Percentiles rank a stretch among this genome's conserved stretches.
These are phyloP conservation scores for Puffinus mauretanicus DNA, from an alignment of 2,113 vertebrate species.

Conservation along the genomic window DNA sequence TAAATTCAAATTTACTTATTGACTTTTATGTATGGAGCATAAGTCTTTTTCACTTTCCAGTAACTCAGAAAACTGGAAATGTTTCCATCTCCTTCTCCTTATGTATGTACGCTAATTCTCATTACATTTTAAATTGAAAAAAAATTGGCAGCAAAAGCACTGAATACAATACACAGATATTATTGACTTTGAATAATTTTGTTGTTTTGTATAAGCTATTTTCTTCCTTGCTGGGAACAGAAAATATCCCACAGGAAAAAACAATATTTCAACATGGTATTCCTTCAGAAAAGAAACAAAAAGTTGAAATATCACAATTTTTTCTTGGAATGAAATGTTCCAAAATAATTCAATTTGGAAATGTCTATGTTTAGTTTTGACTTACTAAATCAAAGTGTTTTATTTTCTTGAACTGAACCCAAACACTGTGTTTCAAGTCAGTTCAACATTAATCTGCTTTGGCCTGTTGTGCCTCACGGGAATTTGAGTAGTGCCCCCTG, in stretches of 20 bases:
- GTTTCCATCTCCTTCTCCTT: background rate
- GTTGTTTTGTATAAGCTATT: slow-evolving; percentile 6
- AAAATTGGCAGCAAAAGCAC: background rate
- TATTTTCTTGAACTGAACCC: slow-evolving; percentile 25
- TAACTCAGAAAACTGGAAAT: background rate
- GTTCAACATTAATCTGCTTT: background rate
- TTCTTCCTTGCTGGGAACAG: slow-evolving; percentile 30
- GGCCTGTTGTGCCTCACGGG: background rate
- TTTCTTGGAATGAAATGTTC: background rate
- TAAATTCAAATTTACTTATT: background rate
- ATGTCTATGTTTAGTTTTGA: slow-evolving; percentile 27
- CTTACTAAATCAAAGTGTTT: slow-evolving; percentile 30
- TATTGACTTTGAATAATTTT: slow-evolving; percentile 15
- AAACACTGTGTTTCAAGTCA: background rate
- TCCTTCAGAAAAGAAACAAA: slow-evolving; percentile 19
- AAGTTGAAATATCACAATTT: slow-evolving; percentile 40
- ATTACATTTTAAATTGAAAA: background rate
- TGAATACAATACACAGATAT: slow-evolving; percentile 12
- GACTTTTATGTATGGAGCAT: background rate
- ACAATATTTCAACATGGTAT: slow-evolving; percentile 4
- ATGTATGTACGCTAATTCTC: background rate
- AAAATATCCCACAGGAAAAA: slow-evolving; percentile 24
- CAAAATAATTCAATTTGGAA: slow-evolving; percentile 46
- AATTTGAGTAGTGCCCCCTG: background rate
- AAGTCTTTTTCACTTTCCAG: background rate